A percentile compares a stretch with the other conserved stretches of the same genome.
Conservation (phyloP, 2,888 invertebrate genomes). For the Drosophila nr. perissopoda region DNA sequence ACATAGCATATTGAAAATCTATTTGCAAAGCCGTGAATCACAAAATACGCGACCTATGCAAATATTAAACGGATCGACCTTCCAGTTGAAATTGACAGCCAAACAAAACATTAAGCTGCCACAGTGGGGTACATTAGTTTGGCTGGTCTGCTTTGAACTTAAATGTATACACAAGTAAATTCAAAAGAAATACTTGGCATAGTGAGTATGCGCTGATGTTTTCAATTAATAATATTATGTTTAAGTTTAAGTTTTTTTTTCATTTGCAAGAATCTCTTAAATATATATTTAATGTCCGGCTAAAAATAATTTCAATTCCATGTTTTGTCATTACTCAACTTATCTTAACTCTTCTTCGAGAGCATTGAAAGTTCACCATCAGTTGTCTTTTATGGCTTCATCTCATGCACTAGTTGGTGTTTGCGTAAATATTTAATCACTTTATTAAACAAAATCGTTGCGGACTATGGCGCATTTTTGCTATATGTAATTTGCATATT, state of each 20-base stretch:
- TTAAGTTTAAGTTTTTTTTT: too few species aligned
- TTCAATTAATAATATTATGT: neutral
- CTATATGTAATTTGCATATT: slow-evolving; percentile 59
- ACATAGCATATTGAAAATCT: slow-evolving; percentile 53
- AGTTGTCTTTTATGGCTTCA: neutral
- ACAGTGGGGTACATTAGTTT: slow-evolving; percentile 7
- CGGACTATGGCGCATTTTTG: slow-evolving; percentile 31
- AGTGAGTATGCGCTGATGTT: too few species aligned
- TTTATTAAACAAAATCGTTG: slow-evolving; percentile 64
- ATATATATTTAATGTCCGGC: neutral
- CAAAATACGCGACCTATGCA: slow-evolving; percentile 71
- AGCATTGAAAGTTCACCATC: neutral
- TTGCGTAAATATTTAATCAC: slow-evolving; percentile 64
- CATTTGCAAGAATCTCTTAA: neutral
- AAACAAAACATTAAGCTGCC: neutral
- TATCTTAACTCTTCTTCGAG: neutral
- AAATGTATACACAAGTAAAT: neutral
- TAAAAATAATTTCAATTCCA: neutral
- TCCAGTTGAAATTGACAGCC: slow-evolving; percentile 29
- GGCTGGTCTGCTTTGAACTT: neutral
- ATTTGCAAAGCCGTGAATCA: slow-evolving; percentile 70
- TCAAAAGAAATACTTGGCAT: neutral
- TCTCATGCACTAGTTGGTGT: slow-evolving; percentile 13
- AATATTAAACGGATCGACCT: slow-evolving; percentile 56
- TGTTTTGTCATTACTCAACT: neutral